These are phyloP conservation scores for Spodoptera littoralis DNA, from an alignment of 2,888 invertebrate genomes.

Conservation along the genomic window DNA sequence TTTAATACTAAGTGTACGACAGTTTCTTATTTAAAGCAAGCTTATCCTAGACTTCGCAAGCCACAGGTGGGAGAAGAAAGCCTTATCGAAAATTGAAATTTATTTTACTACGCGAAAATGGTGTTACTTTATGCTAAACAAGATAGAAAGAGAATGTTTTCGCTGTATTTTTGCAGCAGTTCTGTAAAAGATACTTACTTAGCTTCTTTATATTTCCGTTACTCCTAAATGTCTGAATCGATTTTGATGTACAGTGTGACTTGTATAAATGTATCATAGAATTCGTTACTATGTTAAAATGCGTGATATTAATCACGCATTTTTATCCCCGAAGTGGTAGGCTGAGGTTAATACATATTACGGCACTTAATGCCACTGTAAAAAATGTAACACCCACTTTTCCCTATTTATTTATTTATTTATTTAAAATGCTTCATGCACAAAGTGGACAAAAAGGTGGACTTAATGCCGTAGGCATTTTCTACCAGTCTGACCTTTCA, in stretches of 20 bases:
- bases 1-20: slow-evolving; percentile 43
- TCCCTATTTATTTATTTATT: no score
- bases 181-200: slow-evolving; percentile 1
- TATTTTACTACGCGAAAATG: slow-evolving; percentile 30
- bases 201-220: neutral
- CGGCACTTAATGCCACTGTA: no score
- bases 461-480: no score
- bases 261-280: no score
- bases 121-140: slow-evolving; percentile 12
- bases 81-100: slow-evolving; percentile 47
- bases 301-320: no score
- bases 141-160: slow-evolving; percentile 14
- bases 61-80: slow-evolving; percentile 48
- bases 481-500: no score
- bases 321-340: no score
- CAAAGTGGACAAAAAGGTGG: no score
- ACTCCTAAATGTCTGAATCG: neutral
- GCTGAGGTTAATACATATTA: no score
- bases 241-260: neutral
- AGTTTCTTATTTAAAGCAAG: slow-evolving; percentile 37
- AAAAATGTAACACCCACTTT: no score
- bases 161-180: neutral
- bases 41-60: slow-evolving; percentile 28
- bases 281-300: no score
- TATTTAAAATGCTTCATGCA: no score